Evolutionary conservation across 2,797 vertebrate species (phyloP), one percentile per base, ranked within the genome.

Genomic region (Ptychobarbus kaznakovi): DNA sequence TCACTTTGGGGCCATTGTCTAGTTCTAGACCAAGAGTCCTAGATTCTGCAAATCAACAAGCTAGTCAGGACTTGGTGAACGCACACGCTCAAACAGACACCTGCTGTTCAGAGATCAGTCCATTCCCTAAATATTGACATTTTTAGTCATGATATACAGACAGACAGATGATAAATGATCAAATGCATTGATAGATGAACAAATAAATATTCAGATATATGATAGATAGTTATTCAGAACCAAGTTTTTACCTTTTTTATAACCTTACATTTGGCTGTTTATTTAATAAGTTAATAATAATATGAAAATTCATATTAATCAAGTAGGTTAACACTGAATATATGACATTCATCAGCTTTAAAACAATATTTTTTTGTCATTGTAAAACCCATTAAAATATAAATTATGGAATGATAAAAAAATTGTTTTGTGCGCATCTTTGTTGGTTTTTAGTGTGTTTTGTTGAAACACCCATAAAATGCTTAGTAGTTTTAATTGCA

Each of bases 1-100:
- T 94, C 92, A 92, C 78, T 81, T 90, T 92, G 91, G 88, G 90
- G 88, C 91, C 87, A 92, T 92, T 94, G 93, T 94, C 92, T 94
- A 87, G 87, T 86, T 90, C 88, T 88, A 84, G 86, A 83, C 82
- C 86, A 80, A 79, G 73, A 83, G 83, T 90, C 86, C 81, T 81
- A 86, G 86, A 89, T 87, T 87, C 68, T 89, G 86, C 79, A 92
- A 93, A 94, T 94, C 89, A 94, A 93, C 88, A 89, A 90, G 74
- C 82, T 73, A 53, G 72, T 76, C 80, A 80, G 88, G 87, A 86
- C 75, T 81, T 81, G 56, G 35, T 72, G 49, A 61, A 89, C 65
- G 65, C 65, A 88, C 78, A 84, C 6, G 0, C 75, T 58, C 79
- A 61, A 46, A 49, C 9, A 75, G 49, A 69, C 74, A 87, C 87